Percentiles rank a stretch among this genome's conserved stretches.
Conservation (phyloP, 2,797 vertebrate genomes). For the Chelmon rostratus region DNA sequence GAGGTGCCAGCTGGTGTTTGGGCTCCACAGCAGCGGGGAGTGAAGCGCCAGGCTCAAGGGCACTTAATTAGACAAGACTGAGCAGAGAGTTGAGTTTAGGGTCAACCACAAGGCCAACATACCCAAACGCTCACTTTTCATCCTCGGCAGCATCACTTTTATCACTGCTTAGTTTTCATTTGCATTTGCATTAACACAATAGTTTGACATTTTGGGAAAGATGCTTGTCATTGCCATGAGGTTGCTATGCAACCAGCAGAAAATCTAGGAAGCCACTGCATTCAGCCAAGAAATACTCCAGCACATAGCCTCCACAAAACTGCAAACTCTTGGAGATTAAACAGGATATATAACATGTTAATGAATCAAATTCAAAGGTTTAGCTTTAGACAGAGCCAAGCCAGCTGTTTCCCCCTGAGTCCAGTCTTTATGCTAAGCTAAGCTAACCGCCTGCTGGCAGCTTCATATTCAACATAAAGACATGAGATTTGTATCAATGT, state of each 20-base stretch:
- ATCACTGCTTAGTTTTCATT: neutral
- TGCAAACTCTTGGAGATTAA: too few relatives aligned
- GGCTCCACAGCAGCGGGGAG: neutral
- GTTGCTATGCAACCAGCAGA: neutral
- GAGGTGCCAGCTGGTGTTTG: neutral
- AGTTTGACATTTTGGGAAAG: neutral
- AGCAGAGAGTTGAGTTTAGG: neutral
- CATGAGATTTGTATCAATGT: neutral
- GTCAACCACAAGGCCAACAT: neutral
- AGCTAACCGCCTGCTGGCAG: neutral
- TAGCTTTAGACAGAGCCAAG: neutral
- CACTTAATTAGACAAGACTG: neutral
- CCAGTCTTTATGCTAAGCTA: constrained; percentile 17
- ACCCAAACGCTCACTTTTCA: neutral
- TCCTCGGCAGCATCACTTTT: neutral
- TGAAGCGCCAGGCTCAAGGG: constrained; percentile 2
- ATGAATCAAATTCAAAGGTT: neutral
- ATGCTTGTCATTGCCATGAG: neutral
- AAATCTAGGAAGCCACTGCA: neutral
- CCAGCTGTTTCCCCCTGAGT: neutral
- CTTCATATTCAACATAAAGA: neutral
- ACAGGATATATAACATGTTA: neutral
- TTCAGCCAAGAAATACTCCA: too few relatives aligned
- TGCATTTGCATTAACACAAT: neutral
- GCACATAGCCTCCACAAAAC: neutral